Conservation (phyloP, 2,888 invertebrate species). For the Cactoblastis cactorum region DNA sequence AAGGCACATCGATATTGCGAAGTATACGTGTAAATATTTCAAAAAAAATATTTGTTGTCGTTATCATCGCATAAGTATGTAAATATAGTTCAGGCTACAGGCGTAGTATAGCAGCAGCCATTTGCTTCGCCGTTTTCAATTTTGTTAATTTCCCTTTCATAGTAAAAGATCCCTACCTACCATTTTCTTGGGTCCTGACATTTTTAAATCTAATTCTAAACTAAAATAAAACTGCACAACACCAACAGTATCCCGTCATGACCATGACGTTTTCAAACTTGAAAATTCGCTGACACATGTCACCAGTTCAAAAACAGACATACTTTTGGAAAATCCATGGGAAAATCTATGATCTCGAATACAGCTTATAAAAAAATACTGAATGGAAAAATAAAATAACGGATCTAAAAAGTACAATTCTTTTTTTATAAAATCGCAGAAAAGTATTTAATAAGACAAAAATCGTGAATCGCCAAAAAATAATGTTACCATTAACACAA, state of each 20-base stretch:
- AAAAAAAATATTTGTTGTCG: conserved; percentile 4
- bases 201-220: conserved; percentile 41
- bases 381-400: too few relatives aligned
- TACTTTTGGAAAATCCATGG: too few relatives aligned
- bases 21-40: background rate
- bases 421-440: too few relatives aligned
- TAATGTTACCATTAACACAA: too few relatives aligned
- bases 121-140: background rate
- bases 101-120: background rate
- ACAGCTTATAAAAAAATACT: too few relatives aligned
- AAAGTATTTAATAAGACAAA: too few relatives aligned
- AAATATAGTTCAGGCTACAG: background rate
- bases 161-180: conserved; percentile 49
- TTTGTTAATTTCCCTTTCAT: background rate
- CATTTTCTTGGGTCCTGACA: conserved; percentile 72
- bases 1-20: background rate
- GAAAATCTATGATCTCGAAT: too few relatives aligned
- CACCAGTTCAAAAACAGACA: conserved; percentile 3
- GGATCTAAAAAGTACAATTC: too few relatives aligned
- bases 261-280: conserved; percentile 19
- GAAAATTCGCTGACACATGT: conserved; percentile 9
- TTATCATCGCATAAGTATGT: background rate
- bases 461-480: too few relatives aligned
- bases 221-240: conserved; percentile 42
- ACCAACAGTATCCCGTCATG: conserved; percentile 52